Base-by-base conservation (phyloP, 2,888 invertebrate genomes). In the Mesorhabditis sp. region DNA sequence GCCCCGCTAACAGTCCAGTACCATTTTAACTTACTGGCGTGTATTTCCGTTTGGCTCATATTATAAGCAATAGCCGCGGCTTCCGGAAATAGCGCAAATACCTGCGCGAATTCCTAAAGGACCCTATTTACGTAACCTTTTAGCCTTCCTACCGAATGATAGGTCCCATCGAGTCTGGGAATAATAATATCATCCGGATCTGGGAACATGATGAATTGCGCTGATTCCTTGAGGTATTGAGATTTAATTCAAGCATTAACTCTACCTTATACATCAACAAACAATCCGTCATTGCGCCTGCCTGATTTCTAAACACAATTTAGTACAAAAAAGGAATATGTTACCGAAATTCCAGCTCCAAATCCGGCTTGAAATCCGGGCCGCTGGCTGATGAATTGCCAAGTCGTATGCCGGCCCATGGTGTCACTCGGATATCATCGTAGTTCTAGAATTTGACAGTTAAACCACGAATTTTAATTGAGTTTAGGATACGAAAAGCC, bases 271-370 rank as follows among this genome's bases (percentile, higher is more conserved):
- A 82, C 66, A 76, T 73, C 5, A 82, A 67, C 41, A 82, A 74
- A 68, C 82, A 82, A 67, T 82, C 82, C 15, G 82, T 82, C 78
- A 83, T 83, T 0, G 82, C 81, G 5, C 76, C 75, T 6, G 82
- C 82, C 68, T 82, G 82, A 75, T 82, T 82, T 66, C 82, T 61
- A n/a, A 50, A 50, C 7, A 50, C n/a, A 13, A 13, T n/a, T 50
- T 13, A 50, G 7, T n/a, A 50, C 28, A 28, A 28, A 28, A 28
- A 28, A 28, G 28, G 28, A 28, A 28, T 28, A 28, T 28, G 1
- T 28, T n/a, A 50, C 58, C 58, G 58, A 71, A 82, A 82, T 62
- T 82, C 82, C n/a, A 82, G 67, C 67, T 82, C 81, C 5, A 71
- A 66, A 67, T 83, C 82, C 4, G 82, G 81, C 65, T 82, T 76